phyloP scores from a whole-genome alignment of 2,113 vertebrate species.

The Nothoprocta perdicaria region DNA sequence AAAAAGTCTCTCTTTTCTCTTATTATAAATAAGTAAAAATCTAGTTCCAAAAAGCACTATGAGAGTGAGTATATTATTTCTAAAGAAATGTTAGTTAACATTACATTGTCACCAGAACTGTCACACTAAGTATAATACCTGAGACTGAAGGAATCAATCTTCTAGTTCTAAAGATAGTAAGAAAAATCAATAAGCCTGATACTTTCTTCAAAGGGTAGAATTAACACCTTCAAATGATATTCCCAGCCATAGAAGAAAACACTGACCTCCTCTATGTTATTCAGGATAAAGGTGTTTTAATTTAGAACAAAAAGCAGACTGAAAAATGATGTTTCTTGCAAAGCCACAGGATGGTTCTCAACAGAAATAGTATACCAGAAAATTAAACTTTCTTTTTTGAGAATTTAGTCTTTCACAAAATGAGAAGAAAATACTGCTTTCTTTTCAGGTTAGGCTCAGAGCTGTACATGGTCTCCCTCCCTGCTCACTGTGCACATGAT shows the following conservation, averaged over 20 bases:
- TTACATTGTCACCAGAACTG: background rate
- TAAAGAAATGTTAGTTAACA: background rate
- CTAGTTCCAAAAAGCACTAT: background rate
- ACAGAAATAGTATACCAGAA: background rate
- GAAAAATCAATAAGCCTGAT: background rate
- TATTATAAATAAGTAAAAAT: background rate
- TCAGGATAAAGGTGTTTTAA: background rate
- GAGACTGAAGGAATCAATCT: background rate
- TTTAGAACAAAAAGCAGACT: background rate
- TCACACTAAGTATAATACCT: background rate
- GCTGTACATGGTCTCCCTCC: background rate
- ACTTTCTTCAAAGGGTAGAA: background rate
- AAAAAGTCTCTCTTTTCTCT: background rate
- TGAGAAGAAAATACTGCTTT: background rate
- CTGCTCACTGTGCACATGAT: background rate
- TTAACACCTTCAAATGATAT: background rate
- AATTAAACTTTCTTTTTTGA: background rate
- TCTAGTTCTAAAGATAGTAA: background rate
- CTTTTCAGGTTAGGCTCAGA: background rate
- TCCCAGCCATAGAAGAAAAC: background rate
- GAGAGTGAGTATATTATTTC: background rate
- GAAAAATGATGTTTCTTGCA: background rate
- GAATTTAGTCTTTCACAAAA: background rate
- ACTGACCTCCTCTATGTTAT: background rate
- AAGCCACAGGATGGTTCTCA: background rate